Base-by-base conservation (phyloP, 2,113 vertebrate genomes). In the Scortum barcoo region DNA sequence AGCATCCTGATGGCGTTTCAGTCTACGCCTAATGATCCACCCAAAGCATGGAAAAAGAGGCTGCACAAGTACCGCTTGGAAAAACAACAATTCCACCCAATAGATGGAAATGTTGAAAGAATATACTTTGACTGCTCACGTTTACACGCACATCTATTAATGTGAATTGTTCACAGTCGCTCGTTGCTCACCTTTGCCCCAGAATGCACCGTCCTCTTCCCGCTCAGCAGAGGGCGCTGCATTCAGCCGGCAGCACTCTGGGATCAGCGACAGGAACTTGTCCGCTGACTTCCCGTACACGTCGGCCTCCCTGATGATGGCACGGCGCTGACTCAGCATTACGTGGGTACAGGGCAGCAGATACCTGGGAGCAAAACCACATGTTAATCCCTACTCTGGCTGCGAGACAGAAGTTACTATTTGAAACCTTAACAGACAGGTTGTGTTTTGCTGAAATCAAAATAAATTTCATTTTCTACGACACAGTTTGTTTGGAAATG, bases 341-440 rank as follows among this genome's bases (percentile, higher is more conserved):
- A 99, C 97, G 0, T 99, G 98, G 76, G 97, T 98, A 91, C 98
- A 99, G 24, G 98, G 98, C 90, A 99, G 94, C 77, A 99, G 95
- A 95, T 98, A 99, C 97, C 98, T 99, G 80, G 0, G 68, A 42
- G 24, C 5, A 7, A 7, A 70, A 48, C 22, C 42, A 5, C 33
- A 3, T 16, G 30, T 51, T 19, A 44, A 46, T 16, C 3, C 19
- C 26, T 53, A 2, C 38, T 26, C 14, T 36, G 42, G 13, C 58
- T 28, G 8, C 2, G 7, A 44, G 0, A 19, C 13, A 28, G 10
- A 62, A 8, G 4, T 36, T 13, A 6, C 14, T 62, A 38, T 14
- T 38, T 62, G 20, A 9, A 62, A 62, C 10, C 10, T 4, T 60
- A 58, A 9, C 57, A 33, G 28, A 20, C 16, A 11, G 28, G n/a